Conservation (phyloP, 2,113 vertebrate genomes). For the Crotalus horridus region DNA sequence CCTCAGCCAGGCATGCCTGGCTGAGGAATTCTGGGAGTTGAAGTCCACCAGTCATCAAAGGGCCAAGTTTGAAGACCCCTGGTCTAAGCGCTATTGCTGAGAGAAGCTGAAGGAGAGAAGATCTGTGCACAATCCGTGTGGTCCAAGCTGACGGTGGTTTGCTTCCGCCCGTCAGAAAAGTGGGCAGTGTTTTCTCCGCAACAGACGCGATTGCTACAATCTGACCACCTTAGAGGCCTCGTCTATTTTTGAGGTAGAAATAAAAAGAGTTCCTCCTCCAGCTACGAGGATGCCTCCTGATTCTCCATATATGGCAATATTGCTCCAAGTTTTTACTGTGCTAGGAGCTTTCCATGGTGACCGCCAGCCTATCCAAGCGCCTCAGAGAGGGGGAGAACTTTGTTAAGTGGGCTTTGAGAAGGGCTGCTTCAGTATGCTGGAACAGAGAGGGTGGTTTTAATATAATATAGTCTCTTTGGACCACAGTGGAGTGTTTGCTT, state of each 20-base stretch:
- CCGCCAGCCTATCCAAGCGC: neutral
- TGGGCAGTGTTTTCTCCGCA: neutral
- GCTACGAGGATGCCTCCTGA: neutral
- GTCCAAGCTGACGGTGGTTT: neutral
- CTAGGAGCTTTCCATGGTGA: neutral
- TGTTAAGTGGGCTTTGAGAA: neutral
- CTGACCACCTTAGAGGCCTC: neutral
- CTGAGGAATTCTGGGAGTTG: no score
- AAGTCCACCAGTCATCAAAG: no score
- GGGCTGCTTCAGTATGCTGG: no score
- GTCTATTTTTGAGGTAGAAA: neutral
- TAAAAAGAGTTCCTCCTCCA: neutral
- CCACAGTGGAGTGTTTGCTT: neutral
- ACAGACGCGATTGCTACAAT: neutral
- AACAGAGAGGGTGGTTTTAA: neutral
- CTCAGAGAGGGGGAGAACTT: neutral
- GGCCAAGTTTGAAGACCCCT: no score
- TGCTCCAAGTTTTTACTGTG: neutral
- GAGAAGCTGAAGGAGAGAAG: no score
- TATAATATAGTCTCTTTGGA: no score
- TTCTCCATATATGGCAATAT: neutral
- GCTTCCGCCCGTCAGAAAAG: neutral
- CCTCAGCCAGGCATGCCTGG: no score
- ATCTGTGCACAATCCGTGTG: accelerated
- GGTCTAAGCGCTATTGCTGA: neutral